Base-by-base conservation (phyloP, 2,113 vertebrate genomes). In the Epinephelus cyanopodus region DNA sequence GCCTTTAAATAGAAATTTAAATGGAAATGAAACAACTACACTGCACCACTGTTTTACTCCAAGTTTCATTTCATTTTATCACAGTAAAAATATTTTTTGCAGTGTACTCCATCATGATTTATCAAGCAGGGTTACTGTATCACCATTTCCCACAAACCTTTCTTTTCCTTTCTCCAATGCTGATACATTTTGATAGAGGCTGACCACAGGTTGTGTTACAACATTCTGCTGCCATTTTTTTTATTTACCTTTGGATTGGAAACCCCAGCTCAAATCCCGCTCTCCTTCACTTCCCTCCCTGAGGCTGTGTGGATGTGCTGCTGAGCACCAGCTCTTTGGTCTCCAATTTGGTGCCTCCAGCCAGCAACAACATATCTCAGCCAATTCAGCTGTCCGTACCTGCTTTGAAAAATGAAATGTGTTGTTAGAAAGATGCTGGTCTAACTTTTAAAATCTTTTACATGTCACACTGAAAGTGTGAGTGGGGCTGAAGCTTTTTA, bases 221-320 rank as follows among this genome's bases (percentile, higher is more conserved):
- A 37, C 6, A 37, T 1, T 37, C 0, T 37, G 33, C 33, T 37
- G 6, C 33, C 33, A 53, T 77, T 57, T 62, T 62, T 42, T 21
- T 56, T 64, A 45, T 69, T 88, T 83, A 60, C 61, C 54, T 69
- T 67, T 60, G 56, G 27, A 73, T 79, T 61, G 70, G 52, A 47
- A 4, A 18, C 5, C 29, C 25, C 42, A 62, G 63, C 50, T 70
- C 15, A 54, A 57, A 68, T 37, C 21, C 63, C 60, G 57, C 48
- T 63, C 48, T 63, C 75, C 52, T 66, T 52, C 29, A 42, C 57
- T 64, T 47, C n/a, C 33, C n/a, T 57, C 29, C 74, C 69, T n/a
- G 48, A 78, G 74, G 74, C 29, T 5, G 14, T 23, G 57, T 58
- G 39, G 52, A 52, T 23, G 52, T 71, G 18, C 42, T 37, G 33